Percentiles rank a stretch among this genome's conserved stretches.
phyloP scores from a whole-genome alignment of 2,797 vertebrate genomes.

The Alectoris magna region DNA sequence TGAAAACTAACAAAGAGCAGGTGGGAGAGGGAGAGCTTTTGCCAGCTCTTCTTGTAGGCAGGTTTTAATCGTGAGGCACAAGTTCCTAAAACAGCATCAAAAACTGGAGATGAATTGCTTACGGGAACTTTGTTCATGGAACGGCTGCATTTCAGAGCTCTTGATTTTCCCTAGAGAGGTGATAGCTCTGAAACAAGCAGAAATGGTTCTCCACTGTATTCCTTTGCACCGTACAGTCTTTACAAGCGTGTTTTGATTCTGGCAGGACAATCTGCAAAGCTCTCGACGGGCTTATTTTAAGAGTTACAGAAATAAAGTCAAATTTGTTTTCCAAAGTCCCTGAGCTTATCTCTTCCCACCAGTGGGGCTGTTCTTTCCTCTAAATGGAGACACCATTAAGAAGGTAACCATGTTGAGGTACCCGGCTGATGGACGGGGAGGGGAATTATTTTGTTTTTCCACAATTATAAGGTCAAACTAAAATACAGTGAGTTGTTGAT shows the following conservation, averaged over 20 bases:
- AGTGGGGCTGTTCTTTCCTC: rapidly evolving
- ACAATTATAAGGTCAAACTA: background rate
- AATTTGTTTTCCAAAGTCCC: rapidly evolving
- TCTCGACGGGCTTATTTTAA: background rate
- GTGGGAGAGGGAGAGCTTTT: background rate
- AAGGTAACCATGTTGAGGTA: background rate
- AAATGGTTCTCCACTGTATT: too few species aligned
- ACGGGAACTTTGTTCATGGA: background rate
- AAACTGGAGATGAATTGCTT: background rate
- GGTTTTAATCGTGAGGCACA: background rate
- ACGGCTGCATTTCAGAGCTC: background rate
- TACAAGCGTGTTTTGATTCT: background rate
- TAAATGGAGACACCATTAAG: background rate
- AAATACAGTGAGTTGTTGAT: background rate
- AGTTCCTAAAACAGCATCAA: background rate
- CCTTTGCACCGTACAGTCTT: background rate
- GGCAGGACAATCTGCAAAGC: background rate
- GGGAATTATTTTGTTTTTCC: background rate
- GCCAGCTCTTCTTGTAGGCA: background rate
- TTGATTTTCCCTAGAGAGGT: background rate
- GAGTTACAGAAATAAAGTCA: background rate
- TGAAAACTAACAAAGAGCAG: background rate
- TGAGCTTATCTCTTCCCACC: background rate
- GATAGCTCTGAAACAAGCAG: too few species aligned
- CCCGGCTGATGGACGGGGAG: background rate